A percentile compares a stretch with the other conserved stretches of the same genome.
These are phyloP conservation scores for Alca torda DNA, from an alignment of 2,797 vertebrate genomes.

Conservation along the genomic window DNA sequence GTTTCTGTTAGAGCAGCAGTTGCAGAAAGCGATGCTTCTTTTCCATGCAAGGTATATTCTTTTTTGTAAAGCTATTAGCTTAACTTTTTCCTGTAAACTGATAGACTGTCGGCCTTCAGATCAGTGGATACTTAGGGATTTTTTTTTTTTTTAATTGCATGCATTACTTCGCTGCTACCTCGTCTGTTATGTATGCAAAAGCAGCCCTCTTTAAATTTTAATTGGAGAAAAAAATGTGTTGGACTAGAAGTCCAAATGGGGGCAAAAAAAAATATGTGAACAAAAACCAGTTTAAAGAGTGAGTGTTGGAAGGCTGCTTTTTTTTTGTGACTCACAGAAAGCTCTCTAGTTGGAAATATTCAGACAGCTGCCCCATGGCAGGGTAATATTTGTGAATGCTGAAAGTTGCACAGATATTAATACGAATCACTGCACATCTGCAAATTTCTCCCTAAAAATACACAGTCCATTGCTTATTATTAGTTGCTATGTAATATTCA, in stretches of 20 bases:
- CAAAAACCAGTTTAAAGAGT: background rate
- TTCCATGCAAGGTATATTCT: background rate
- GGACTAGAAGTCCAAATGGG: background rate
- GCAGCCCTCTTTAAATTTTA: slow-evolving; percentile 41
- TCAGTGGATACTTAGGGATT: background rate
- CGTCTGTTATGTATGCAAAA: background rate
- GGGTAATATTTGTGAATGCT: background rate
- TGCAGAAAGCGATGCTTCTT: background rate
- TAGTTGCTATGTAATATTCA: slow-evolving; percentile 34
- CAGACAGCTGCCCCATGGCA: background rate
- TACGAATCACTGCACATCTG: slow-evolving; percentile 1
- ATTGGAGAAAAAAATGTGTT: slow-evolving; percentile 55
- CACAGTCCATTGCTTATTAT: slow-evolving; percentile 21
- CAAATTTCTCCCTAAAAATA: slow-evolving; percentile 33
- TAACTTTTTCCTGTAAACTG: background rate
- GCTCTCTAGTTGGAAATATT: background rate
- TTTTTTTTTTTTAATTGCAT: background rate
- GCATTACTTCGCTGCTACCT: background rate
- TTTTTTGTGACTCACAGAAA: background rate
- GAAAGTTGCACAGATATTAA: background rate
- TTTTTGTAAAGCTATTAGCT: background rate
- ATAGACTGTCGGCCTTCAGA: background rate
- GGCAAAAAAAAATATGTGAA: background rate
- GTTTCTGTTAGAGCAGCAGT: background rate
- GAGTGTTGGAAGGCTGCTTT: background rate